Base-by-base conservation (phyloP, 1,140 invertebrate species). In the Pseudomyrmex pallidus region DNA sequence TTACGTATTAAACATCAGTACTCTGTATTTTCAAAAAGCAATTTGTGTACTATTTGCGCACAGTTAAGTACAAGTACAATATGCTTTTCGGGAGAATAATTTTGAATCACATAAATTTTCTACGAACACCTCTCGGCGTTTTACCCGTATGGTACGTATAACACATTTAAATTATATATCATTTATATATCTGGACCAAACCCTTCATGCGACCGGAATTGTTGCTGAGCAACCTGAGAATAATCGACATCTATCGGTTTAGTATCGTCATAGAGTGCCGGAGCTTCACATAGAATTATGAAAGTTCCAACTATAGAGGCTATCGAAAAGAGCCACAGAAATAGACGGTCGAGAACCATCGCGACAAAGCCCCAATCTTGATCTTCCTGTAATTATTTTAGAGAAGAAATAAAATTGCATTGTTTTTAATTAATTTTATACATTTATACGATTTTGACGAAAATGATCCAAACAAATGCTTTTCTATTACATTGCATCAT, bases 341-440 rank as follows among this genome's bases (percentile, higher is more conserved):
- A 99, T 1, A 99, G 95, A 22, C 99, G 96, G 93, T 99, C 99
- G 82, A 99, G 95, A 0, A 99, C 99, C 98, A 99, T 99, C 17
- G 99, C 99, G 4, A 99, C 98, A 93, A 99, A 99, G 68, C 98
- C 99, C 99, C 99, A 99, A 92, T 99, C 99, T 95, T 98, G 98
- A 95, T 99, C 98, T 93, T 98, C 98, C 98, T 99, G 94, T 68
- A 1, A 13, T 50, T 48, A 64, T 82, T 56, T 12, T 1, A 59
- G 0, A 4, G 4, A 25, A 35, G 5, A 1, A 63, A 74, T n/a
- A 7, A 35, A 35, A 82, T 68, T 48, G 44, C 66, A 63, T 85
- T 59, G 2, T 0, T 25, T 1, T 25, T n/a, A n/a, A 25, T 25
- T 25, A 35, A 35, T 7, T 35, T 5, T 35, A 35, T 35, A 7